These are phyloP conservation scores for Dendrocopos noguchii DNA, from an alignment of 2,113 vertebrate species.

Conservation along the genomic window DNA sequence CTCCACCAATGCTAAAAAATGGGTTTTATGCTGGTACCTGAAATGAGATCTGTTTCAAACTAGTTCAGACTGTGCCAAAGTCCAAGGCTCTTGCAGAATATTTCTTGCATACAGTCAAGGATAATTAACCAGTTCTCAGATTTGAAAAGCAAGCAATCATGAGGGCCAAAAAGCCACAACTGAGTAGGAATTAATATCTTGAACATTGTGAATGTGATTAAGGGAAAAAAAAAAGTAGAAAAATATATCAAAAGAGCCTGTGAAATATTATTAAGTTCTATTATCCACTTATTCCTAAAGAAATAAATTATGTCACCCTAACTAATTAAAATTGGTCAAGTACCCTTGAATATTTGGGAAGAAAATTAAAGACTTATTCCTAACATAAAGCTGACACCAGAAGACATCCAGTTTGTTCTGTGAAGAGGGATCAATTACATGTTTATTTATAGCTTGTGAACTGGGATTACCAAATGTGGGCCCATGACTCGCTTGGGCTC, in stretches of 20 bases:
- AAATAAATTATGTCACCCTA: neutral
- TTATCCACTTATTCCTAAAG: neutral
- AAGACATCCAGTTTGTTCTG: conserved; percentile 19
- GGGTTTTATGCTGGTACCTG: neutral
- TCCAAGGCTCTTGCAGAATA: neutral
- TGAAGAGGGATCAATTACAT: conserved; percentile 15
- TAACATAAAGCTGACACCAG: conserved; percentile 9
- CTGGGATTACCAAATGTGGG: conserved; percentile 26
- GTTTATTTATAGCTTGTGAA: conserved; percentile 51
- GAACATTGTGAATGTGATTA: neutral
- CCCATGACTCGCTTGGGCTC: neutral
- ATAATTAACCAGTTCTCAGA: neutral
- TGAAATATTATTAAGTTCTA: neutral
- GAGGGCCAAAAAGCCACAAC: neutral
- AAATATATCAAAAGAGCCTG: neutral
- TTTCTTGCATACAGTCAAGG: neutral
- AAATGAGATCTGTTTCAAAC: neutral
- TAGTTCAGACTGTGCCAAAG: neutral
- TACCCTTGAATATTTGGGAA: neutral
- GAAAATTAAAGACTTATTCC: neutral
- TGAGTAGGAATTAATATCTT: neutral
- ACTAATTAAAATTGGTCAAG: neutral
- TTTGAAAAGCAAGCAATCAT: neutral
- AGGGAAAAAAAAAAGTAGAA: neutral
- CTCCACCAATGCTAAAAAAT: neutral